Evolutionary conservation across 2,888 invertebrate species (phyloP).

Genomic region (Apamea anceps): DNA sequence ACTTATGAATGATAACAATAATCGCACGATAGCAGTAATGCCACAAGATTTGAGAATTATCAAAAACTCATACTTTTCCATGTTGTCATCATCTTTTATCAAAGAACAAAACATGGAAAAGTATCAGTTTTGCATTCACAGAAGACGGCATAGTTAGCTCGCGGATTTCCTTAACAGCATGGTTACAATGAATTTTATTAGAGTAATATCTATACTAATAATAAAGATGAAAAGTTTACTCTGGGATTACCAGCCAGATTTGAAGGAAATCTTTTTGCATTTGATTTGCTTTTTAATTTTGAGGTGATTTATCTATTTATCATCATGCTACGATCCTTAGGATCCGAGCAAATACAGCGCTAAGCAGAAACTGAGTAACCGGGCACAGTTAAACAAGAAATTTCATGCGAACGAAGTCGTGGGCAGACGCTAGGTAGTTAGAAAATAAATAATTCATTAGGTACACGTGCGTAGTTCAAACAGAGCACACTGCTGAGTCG

Average conservation of each 20-base stretch:
- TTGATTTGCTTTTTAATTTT: neutral
- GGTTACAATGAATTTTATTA: neutral
- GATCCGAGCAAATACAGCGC: neutral
- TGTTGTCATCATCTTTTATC: constrained; percentile 18
- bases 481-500: neutral
- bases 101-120: too few relatives aligned
- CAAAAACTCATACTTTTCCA: constrained; percentile 9
- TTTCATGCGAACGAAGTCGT: neutral
- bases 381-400: neutral
- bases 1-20: constrained; percentile 36
- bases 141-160: neutral
- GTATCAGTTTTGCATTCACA: neutral
- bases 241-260: neutral
- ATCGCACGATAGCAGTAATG: constrained; percentile 30
- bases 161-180: constrained; percentile 1
- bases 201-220: neutral
- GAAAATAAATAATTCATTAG: neutral
- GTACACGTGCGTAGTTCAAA: constrained; percentile 15
- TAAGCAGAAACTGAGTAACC: neutral
- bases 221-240: neutral
- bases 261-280: neutral
- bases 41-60: constrained; percentile 27
- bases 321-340: neutral
- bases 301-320: neutral
- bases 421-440: neutral